Conservation (phyloP, 2,797 vertebrate genomes). For the Coccyzus lansbergi region DNA sequence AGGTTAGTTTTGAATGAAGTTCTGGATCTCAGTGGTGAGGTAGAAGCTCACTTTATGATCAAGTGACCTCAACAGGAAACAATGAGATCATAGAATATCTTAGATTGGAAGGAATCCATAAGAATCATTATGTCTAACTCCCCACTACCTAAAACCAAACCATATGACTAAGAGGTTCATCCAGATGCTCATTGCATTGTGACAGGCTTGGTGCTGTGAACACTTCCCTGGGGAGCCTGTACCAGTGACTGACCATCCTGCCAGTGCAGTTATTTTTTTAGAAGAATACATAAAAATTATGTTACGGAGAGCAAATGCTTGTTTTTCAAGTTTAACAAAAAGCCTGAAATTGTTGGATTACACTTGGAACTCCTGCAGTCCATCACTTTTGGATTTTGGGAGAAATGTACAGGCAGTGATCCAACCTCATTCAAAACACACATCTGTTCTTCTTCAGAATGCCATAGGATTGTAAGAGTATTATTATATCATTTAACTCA, state of each 20-base stretch:
- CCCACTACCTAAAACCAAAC: neutral
- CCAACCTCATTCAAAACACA: neutral
- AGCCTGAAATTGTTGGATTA: neutral
- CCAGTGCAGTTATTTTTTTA: neutral
- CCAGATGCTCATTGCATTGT: neutral
- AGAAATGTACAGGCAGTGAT: neutral
- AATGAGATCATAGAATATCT: neutral
- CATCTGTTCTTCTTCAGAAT: neutral
- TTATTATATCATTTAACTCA: neutral
- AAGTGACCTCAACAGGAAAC: neutral
- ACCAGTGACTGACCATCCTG: rapidly evolving
- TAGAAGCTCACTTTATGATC: neutral
- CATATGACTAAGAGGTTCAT: rapidly evolving
- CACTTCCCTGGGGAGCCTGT: neutral
- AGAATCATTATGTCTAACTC: neutral
- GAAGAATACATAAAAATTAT: neutral
- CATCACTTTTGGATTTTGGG: neutral
- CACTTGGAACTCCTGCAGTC: neutral
- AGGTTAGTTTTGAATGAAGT: neutral
- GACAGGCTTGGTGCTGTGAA: neutral
- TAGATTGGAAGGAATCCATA: neutral
- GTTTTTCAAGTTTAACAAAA: neutral
- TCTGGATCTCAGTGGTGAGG: neutral
- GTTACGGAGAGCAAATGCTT: neutral
- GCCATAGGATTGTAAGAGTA: neutral